These are phyloP conservation scores for Agrochola lota DNA, from an alignment of 2,888 invertebrate genomes.

Conservation along the genomic window DNA sequence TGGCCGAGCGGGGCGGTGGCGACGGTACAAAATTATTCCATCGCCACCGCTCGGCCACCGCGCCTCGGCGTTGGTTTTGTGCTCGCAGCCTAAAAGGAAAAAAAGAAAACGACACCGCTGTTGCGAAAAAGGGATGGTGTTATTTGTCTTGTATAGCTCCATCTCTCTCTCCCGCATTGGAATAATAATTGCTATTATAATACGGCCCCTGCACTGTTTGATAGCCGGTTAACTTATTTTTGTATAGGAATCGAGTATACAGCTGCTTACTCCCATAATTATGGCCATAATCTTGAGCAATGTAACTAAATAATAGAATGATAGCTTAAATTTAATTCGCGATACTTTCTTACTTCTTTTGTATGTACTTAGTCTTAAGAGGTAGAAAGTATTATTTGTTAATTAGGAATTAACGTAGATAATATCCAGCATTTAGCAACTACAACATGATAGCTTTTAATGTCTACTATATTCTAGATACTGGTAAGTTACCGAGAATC, in stretches of 20 bases:
- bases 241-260: neutral
- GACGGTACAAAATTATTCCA: too few relatives aligned
- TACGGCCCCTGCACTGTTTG: neutral
- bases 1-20: too few relatives aligned
- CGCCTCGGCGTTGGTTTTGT: too few relatives aligned
- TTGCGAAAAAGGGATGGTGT: neutral
- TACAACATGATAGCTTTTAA: constrained; percentile 1
- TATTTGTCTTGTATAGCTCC: neutral
- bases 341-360: too few relatives aligned
- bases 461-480: neutral
- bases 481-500: neutral
- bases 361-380: neutral
- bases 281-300: neutral
- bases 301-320: neutral
- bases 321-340: neutral
- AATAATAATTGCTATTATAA: constrained; percentile 1
- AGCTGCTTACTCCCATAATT: neutral
- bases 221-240: neutral
- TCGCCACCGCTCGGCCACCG: too few relatives aligned
- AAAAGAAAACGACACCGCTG: neutral
- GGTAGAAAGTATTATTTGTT: neutral
- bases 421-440: neutral
- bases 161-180: neutral
- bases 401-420: neutral
- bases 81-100: neutral